phyloP scores from a whole-genome alignment of 2,797 vertebrate species.

The Pipistrellus nathusii region DNA sequence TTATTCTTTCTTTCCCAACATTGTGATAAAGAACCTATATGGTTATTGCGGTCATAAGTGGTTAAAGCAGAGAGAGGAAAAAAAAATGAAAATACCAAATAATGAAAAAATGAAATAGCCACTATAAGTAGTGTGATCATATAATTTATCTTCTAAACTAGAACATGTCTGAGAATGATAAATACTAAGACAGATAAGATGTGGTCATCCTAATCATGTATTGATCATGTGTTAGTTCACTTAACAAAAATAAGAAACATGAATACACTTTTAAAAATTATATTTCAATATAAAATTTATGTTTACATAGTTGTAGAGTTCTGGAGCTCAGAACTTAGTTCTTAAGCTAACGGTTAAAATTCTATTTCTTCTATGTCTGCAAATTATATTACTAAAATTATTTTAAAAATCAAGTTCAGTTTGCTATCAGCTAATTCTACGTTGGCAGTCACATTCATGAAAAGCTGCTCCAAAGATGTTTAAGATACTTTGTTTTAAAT shows the following conservation, averaged over 20 bases:
- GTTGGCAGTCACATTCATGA: constrained; percentile 13
- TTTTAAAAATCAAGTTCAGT: constrained; percentile 24
- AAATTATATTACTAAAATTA: constrained; percentile 40
- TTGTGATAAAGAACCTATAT: constrained; percentile 14
- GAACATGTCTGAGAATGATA: constrained; percentile 11
- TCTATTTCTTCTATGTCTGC: neutral
- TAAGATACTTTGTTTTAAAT: constrained; percentile 1
- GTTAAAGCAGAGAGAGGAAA: neutral
- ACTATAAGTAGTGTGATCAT: neutral
- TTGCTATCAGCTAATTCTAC: neutral
- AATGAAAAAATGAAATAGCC: constrained; percentile 16
- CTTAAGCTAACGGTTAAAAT: constrained; percentile 34
- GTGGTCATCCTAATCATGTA: neutral
- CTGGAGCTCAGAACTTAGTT: constrained; percentile 22
- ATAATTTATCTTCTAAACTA: constrained; percentile 24
- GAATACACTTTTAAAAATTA: neutral
- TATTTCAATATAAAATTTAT: neutral
- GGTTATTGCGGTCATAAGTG: neutral
- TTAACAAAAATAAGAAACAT: neutral
- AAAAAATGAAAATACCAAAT: neutral
- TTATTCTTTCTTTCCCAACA: neutral
- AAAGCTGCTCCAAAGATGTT: neutral
- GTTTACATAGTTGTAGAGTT: constrained; percentile 28
- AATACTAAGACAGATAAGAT: constrained; percentile 39
- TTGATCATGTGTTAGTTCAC: neutral